Conservation (phyloP, 1,140 invertebrate genomes). For the Drosophila willistoni region DNA sequence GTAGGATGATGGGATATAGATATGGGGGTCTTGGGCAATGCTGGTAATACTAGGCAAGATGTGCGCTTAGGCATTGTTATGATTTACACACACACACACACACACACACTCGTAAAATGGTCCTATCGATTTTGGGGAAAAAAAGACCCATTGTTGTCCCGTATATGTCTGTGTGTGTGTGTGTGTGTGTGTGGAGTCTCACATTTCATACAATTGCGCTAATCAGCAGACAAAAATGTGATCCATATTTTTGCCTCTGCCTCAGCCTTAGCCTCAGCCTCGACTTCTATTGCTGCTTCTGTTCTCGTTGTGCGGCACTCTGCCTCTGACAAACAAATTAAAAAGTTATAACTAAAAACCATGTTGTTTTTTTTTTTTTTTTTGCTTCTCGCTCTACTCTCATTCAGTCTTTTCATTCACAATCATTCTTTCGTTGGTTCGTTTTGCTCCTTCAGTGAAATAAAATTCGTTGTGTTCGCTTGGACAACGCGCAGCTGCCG, state of each 20-base stretch:
- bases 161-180: background rate
- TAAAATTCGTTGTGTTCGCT: conserved; percentile 59
- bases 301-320: too few species aligned
- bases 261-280: too few species aligned
- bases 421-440: conserved; percentile 30
- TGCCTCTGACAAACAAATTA: conserved; percentile 78
- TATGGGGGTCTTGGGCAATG: background rate
- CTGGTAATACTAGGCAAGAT: conserved; percentile 23
- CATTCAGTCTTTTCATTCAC: background rate
- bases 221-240: conserved; percentile 46
- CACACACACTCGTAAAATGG: conserved; percentile 22
- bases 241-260: conserved; percentile 4
- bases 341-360: conserved; percentile 78
- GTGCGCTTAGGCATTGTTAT: conserved; percentile 65
- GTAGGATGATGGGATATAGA: background rate
- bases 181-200: conserved; percentile 23
- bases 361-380: conserved; percentile 6
- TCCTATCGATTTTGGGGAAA: conserved; percentile 64
- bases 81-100: conserved; percentile 38
- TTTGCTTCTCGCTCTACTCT: background rate
- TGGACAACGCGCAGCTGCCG: conserved; percentile 63
- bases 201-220: conserved; percentile 62
- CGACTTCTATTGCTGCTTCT: conserved; percentile 15
- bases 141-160: conserved; percentile 30
- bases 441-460: conserved; percentile 49